phyloP scores from a whole-genome alignment of 1,140 invertebrate species.

The Achroia grisella region DNA sequence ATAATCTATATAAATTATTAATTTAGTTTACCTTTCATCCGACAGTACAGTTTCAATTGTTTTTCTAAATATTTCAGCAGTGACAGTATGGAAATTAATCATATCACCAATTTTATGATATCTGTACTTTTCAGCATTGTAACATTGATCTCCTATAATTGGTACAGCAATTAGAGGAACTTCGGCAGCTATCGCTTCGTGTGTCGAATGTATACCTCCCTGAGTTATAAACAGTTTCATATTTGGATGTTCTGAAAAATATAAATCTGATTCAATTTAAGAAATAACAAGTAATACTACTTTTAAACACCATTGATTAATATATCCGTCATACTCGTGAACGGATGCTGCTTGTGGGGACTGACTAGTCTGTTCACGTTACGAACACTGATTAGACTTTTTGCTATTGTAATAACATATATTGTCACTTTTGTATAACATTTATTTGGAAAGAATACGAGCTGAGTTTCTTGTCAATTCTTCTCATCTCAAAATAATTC shows the following conservation, averaged over 20 bases:
- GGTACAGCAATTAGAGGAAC: slow-evolving; percentile 71
- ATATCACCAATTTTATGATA: slow-evolving; percentile 28
- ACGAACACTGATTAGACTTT: no score
- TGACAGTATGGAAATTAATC: slow-evolving; percentile 24
- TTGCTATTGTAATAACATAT: no score
- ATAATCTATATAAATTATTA: no score
- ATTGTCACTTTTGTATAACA: no score
- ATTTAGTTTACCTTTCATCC: slow-evolving; percentile 15
- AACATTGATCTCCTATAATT: slow-evolving; percentile 42
- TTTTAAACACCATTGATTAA: no score
- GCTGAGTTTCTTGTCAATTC: no score
- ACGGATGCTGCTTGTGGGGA: no score
- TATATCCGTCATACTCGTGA: no score
- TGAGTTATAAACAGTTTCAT: slow-evolving; percentile 38
- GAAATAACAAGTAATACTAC: no score
- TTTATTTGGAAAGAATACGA: no score
- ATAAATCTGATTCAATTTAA: slow-evolving; percentile 1
- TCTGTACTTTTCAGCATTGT: slow-evolving; percentile 32
- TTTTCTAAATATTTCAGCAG: slow-evolving; percentile 23
- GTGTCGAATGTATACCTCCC: slow-evolving; percentile 72
- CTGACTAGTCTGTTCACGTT: no score
- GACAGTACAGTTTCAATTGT: slow-evolving; percentile 18
- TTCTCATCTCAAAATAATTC: no score
- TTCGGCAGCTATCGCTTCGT: slow-evolving; percentile 72
- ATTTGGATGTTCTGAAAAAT: slow-evolving; percentile 30